Evolutionary conservation across 2,888 invertebrate species (phyloP).

Genomic region (Omphaloscelis lunosa): DNA sequence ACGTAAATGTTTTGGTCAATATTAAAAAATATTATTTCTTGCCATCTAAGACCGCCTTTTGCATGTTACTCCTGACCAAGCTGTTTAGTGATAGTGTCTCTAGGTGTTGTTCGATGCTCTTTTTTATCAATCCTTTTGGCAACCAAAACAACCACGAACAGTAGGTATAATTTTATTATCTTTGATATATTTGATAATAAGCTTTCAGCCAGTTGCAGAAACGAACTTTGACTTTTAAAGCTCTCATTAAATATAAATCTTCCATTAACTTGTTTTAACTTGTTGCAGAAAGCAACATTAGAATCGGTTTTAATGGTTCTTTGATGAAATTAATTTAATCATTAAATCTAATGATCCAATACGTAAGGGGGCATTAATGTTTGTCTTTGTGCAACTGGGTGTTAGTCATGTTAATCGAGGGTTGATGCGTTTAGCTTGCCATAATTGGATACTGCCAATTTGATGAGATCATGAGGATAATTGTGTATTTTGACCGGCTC

Average conservation of each 20-base stretch:
- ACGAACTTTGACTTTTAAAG: too few relatives aligned
- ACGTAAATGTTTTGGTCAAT: not conserved
- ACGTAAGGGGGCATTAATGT: too few relatives aligned
- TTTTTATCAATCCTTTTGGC: not conserved
- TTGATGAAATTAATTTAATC: too few relatives aligned
- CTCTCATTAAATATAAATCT: too few relatives aligned
- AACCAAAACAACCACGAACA: not conserved
- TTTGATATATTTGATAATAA: not conserved
- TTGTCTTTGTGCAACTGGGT: too few relatives aligned
- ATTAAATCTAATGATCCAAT: too few relatives aligned
- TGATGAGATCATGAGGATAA: not conserved
- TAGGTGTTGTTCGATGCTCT: not conserved
- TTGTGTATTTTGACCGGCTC: not conserved
- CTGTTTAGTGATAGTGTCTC: not conserved
- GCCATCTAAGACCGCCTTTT: not conserved
- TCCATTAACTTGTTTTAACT: too few relatives aligned
- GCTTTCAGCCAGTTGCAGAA: too few relatives aligned
- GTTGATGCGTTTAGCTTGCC: not conserved
- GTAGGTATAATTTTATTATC: not conserved
- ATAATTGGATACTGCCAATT: not conserved
- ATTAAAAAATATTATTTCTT: not conserved
- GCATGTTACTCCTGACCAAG: not conserved
- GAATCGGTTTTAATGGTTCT: too few relatives aligned
- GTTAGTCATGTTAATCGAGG: too few relatives aligned
- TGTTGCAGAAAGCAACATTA: too few relatives aligned